Base-by-base conservation (phyloP, 2,113 vertebrate genomes). In the Hirundichthys speculiger region DNA sequence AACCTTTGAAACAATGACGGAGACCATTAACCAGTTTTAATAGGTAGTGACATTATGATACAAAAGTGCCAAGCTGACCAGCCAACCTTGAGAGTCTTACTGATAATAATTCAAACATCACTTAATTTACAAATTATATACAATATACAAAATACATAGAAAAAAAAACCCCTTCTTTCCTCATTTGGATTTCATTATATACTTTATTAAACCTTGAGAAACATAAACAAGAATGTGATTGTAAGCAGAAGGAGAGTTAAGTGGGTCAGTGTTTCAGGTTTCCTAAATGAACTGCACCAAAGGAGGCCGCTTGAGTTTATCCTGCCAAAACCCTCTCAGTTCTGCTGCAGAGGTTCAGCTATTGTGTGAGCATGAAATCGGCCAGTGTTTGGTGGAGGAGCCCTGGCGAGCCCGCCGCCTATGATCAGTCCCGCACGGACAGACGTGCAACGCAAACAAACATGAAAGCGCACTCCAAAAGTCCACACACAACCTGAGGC, bases 351-450 rank as follows among this genome's bases (percentile, higher is more conserved):
- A 45, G 18, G 43, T 45, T 45, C 9, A 45, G 18, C n/a, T 45
- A n/a, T 45, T 45, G 9, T 45, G 43, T 19, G 18, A 45, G 43
- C 46, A 60, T 86, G 82, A 88, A 84, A 86, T 90, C 62, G 3
- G 57, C 52, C 82, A 82, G 81, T 84, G 69, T 82, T 89, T 75
- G 73, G 69, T 58, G 69, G 77, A 61, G 71, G 72, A 81, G 34
- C 49, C 80, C 82, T 19, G 69, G 69, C 57, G 76, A 69, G 83
- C 55, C 72, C 15, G 66, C 69, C 22, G 69, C 72, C 79, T 85
- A 3, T 85, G 80, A 85, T 85, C 77, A 66, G 42, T 4, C 13
- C 71, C 21, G 54, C 58, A 1, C 20, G 42, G 50, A 70, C 75
- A 76, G 69, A 75, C 49, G 25, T n/a, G n/a, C n/a, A n/a, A n/a